These are phyloP conservation scores for Timema cristinae DNA, from an alignment of 2,888 invertebrate genomes.

Conservation along the genomic window DNA sequence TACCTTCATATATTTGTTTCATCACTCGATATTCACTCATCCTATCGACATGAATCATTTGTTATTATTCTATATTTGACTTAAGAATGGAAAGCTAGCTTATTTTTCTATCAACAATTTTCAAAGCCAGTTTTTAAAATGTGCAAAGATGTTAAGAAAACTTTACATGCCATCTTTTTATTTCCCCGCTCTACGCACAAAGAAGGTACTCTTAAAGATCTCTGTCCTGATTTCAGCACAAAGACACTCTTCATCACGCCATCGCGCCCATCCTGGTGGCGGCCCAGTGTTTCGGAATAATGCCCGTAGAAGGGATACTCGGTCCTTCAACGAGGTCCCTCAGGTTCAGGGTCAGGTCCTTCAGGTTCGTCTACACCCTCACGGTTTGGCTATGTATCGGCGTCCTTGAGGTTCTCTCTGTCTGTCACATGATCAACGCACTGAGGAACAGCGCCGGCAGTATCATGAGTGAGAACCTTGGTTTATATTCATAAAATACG, in stretches of 20 bases:
- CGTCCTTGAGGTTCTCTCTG: conserved; percentile 37
- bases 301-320: conserved; percentile 40
- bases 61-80: too few relatives aligned
- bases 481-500: too few relatives aligned
- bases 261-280: conserved; percentile 38
- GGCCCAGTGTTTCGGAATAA: conserved; percentile 42
- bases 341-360: conserved; percentile 35
- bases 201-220: too few relatives aligned
- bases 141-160: too few relatives aligned
- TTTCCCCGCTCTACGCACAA: too few relatives aligned
- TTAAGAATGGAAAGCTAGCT: too few relatives aligned
- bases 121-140: too few relatives aligned
- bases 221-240: background rate
- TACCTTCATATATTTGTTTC: too few relatives aligned
- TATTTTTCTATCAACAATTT: too few relatives aligned
- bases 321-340: conserved; percentile 36
- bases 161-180: too few relatives aligned
- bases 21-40: too few relatives aligned
- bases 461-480: conserved; percentile 36
- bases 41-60: too few relatives aligned
- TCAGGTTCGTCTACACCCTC: conserved; percentile 37
- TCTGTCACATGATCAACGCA: conserved; percentile 40
- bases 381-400: conserved; percentile 32
- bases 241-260: conserved; percentile 38
- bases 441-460: conserved; percentile 38